A percentile compares a stretch with the other conserved stretches of the same genome.
Evolutionary conservation across 2,113 vertebrate genomes (phyloP).

Genomic region (Pelecanoides urinatrix): DNA sequence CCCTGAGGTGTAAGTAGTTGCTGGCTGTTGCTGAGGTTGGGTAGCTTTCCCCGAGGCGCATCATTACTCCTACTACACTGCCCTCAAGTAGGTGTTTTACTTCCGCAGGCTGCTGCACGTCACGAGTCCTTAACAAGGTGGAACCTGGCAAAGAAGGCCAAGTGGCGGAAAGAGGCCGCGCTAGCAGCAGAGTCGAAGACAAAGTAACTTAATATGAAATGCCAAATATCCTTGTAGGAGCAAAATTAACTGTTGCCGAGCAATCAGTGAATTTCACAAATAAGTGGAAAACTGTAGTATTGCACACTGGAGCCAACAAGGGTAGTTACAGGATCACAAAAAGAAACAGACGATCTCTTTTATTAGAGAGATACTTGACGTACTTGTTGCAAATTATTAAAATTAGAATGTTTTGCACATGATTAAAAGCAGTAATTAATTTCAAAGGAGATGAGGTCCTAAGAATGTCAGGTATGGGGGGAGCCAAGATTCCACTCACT

Average conservation of each 20-base stretch:
- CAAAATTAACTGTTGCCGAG: background rate
- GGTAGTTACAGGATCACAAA: background rate
- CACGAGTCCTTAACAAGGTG: conserved; percentile 75
- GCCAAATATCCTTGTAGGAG: rapidly evolving
- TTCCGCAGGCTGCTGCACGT: conserved; percentile 68
- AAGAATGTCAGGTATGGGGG: background rate
- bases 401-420: background rate
- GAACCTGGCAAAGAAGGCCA: conserved; percentile 79
- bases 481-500: background rate
- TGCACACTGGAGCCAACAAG: background rate
- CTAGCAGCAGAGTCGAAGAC: conserved; percentile 40
- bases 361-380: rapidly evolving
- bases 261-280: background rate
- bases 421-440: background rate
- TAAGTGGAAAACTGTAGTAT: background rate
- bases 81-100: background rate
- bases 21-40: rapidly evolving
- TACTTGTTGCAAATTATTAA: background rate
- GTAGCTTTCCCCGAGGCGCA: background rate
- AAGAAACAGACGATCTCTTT: background rate
- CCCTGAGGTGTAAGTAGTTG: rapidly evolving
- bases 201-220: background rate
- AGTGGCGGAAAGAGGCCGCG: conserved; percentile 68
- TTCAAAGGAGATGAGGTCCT: background rate
- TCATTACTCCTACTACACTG: rapidly evolving